These are phyloP conservation scores for Panagrolaimus sp. DNA, from an alignment of 1,140 invertebrate genomes.

Conservation along the genomic window DNA sequence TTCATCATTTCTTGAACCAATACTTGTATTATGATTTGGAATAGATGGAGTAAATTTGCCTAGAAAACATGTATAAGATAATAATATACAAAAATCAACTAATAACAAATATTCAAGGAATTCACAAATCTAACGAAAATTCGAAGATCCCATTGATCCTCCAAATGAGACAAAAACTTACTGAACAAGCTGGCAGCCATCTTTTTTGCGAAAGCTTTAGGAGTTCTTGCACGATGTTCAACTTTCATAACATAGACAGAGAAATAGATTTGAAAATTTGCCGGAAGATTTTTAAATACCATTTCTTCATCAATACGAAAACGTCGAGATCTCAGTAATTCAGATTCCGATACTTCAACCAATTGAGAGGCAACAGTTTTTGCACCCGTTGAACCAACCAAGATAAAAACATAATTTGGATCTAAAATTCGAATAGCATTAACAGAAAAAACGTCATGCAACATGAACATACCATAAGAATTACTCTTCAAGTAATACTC, in stretches of 20 bases:
- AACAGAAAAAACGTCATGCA: not conserved
- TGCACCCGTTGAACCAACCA: not conserved
- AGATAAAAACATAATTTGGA: not conserved
- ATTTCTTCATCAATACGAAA: not conserved
- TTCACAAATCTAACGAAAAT: too few species aligned
- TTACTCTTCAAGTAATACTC: not conserved
- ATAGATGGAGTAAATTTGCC: too few species aligned
- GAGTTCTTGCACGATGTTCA: not conserved
- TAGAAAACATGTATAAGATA: too few species aligned
- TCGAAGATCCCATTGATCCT: too few species aligned
- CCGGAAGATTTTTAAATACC: not conserved
- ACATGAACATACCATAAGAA: not conserved
- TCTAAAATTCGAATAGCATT: not conserved
- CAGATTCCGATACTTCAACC: not conserved
- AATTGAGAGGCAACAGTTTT: not conserved
- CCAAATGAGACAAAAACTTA: too few species aligned
- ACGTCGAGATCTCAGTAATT: not conserved
- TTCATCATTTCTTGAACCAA: too few species aligned
- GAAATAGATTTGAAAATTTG: not conserved
- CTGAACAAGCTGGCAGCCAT: too few species aligned
- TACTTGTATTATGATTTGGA: too few species aligned
- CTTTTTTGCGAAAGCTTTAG: conserved; percentile 6
- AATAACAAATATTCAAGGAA: too few species aligned
- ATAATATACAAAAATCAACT: too few species aligned
- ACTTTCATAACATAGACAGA: not conserved